Conservation (phyloP, 2,113 vertebrate genomes). For the Thunnus thynnus region DNA sequence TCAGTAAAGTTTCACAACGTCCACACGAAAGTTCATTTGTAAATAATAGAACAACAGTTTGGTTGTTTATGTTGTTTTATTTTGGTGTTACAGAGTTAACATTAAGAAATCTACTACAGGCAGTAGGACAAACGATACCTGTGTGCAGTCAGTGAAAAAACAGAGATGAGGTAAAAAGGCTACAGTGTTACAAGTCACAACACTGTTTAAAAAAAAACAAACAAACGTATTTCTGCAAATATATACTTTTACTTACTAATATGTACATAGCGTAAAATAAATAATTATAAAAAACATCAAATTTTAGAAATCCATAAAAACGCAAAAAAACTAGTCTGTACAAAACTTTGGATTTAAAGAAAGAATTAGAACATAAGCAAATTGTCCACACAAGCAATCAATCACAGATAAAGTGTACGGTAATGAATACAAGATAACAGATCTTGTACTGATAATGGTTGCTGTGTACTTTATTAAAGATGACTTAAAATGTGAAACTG, state of each 20-base stretch:
- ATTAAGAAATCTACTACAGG: slow-evolving; percentile 87
- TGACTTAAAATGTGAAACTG: slow-evolving; percentile 42
- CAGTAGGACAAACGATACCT: slow-evolving; percentile 83
- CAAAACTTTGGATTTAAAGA: slow-evolving; percentile 92
- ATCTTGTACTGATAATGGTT: slow-evolving; percentile 43
- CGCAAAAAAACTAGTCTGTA: slow-evolving; percentile 86
- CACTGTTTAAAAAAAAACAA: slow-evolving; percentile 82
- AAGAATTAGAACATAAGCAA: slow-evolving; percentile 74
- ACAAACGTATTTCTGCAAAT: slow-evolving; percentile 85
- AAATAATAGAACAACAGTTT: neutral
- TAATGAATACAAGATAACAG: slow-evolving; percentile 50
- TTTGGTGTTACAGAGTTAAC: slow-evolving; percentile 91
- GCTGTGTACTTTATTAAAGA: slow-evolving; percentile 62
- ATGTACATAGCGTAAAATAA: slow-evolving; percentile 94
- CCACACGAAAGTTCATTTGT: neutral
- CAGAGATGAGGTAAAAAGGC: slow-evolving; percentile 87
- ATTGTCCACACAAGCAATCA: slow-evolving; percentile 72
- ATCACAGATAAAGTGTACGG: slow-evolving; percentile 59
- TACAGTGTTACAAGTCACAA: slow-evolving; percentile 87
- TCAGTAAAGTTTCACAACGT: neutral
- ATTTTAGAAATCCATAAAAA: slow-evolving; percentile 86
- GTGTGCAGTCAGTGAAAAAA: slow-evolving; percentile 88
- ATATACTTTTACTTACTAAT: slow-evolving; percentile 92
- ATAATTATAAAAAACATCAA: slow-evolving; percentile 91
- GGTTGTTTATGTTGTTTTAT: slow-evolving; percentile 80